A percentile compares a stretch with the other conserved stretches of the same genome.
Evolutionary conservation across 2,113 vertebrate genomes (phyloP).

Genomic region (Istiophorus platypterus): DNA sequence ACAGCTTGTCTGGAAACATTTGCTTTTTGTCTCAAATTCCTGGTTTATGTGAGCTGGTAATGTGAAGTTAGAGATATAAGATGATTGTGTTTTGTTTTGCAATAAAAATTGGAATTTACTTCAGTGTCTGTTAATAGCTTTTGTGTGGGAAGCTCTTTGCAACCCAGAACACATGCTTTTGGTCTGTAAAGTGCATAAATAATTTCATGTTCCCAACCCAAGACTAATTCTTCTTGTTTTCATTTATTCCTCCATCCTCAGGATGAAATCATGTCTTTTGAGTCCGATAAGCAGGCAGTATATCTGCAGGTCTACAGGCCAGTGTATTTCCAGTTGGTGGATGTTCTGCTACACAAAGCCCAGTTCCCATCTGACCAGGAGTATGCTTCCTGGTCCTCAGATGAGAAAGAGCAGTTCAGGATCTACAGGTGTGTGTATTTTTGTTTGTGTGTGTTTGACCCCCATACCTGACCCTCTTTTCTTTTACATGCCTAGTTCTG

Average conservation of each 20-base stretch:
- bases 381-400: constrained; percentile 96
- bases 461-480: background rate
- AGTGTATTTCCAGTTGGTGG: constrained; percentile 98
- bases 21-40: background rate
- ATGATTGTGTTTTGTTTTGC: background rate
- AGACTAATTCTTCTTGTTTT: background rate
- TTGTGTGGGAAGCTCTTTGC: background rate
- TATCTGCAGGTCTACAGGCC: constrained; percentile 99
- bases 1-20: background rate
- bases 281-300: constrained; percentile 93
- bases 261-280: constrained; percentile 98
- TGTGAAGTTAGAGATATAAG: background rate
- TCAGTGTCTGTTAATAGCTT: background rate
- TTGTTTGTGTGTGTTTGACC: constrained; percentile 1
- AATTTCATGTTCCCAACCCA: background rate
- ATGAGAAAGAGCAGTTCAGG: constrained; percentile 98
- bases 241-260: constrained; percentile 60
- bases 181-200: background rate
- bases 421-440: constrained; percentile 92
- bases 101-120: background rate
- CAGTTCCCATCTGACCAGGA: constrained; percentile 97
- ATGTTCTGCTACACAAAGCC: constrained; percentile 97
- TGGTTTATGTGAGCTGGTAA: background rate
- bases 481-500: background rate
- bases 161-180: background rate